Base-by-base conservation (phyloP, 2,888 invertebrate species). In the Epinotia nisella region DNA sequence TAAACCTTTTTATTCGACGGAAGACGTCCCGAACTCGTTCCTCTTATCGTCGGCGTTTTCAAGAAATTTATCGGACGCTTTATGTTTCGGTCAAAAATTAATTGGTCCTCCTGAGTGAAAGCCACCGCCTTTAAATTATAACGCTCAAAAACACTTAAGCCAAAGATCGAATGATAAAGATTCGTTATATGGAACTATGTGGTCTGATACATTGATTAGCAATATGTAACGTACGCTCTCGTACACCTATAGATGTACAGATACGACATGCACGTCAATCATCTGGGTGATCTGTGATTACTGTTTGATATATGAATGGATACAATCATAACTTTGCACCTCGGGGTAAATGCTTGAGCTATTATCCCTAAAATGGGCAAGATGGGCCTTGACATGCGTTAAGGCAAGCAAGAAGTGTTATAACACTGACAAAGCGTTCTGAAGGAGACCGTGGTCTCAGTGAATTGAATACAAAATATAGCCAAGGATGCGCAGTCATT, bases 21-120 rank as follows among this genome's bases (percentile, higher is more conserved):
- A 86, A 85, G 90, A 87, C 80, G 84, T 85, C 83, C 83, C 83
- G 82, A 85, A 87, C 87, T 80, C 83, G 88, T 85, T 84, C 83
- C 77, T 81, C 81, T 86, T 90, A 90, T 90, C 90, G 79, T 75
- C 77, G 77, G 82, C 82, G 78, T 88, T 83, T 90, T 89, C 80
- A 82, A 84, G 84, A 88, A 87, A 88, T 90, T 88, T 90, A 91
- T 90, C 87, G 88, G 85, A 85, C 87, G 81, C 85, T 90, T 91
- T 89, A 91, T 90, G 90, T 86, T 87, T 88, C 84, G 86, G 82
- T 84, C 83, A 85, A 89, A 83, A 90, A 90, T 90, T 90, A 91
- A 91, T 90, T 90, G 90, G 85, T 83, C 81, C 82, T 80, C 83
- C 81, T 83, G 79, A 84, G 87, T 87, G 90, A 91, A 90, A 89